Base-by-base conservation (phyloP, 1,140 invertebrate species). In the Drosophila malerkotliana region DNA sequence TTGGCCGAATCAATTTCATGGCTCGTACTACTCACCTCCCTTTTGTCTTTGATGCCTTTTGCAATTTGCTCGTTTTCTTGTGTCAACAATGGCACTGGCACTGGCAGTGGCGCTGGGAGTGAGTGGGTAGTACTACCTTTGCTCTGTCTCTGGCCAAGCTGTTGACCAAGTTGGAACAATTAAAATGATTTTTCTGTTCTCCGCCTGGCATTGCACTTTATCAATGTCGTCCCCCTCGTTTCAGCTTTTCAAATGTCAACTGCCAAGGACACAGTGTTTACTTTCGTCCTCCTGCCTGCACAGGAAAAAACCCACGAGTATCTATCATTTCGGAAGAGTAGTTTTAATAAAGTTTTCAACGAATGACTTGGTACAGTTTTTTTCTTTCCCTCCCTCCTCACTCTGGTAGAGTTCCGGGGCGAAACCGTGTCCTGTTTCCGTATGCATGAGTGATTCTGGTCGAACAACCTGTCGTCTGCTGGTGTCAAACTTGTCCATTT, bases 1-100 rank as follows among this genome's bases (percentile, higher is more conserved):
- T 87, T 85, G 78, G 64, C 49, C 54, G 80, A 85, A 85, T 85
- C 82, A 85, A 82, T 85, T 85, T 87, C 78, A 85, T 72, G 79
- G 82, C 79, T 79, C 55, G 64, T 3, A 6, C 41, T 12, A 32
- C 15, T 18, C 28, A 12, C 9, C 21, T 18, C 32, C 26, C 9
- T 39, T 51, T 51, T 37, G 15, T 12, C 47, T 75, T 21, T 59
- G 32, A 51, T 78, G 57, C 54, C 56, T 39, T 62, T 71, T 72
- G 59, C 59, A 71, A 76, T 64, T 60, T 77, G 24, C 39, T 44
- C 66, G 67, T 57, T 49, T 56, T 67, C 64, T 57, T 71, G 64
- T 80, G 72, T 80, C 77, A 79, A 75, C 71, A 73, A 68, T 39
- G 62, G 12, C 10, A 30, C 59, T 48, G 41, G 52, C 9, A 2